Evolutionary conservation across 2,888 invertebrate genomes (phyloP).

Genomic region (Meliscaeva auricollis): DNA sequence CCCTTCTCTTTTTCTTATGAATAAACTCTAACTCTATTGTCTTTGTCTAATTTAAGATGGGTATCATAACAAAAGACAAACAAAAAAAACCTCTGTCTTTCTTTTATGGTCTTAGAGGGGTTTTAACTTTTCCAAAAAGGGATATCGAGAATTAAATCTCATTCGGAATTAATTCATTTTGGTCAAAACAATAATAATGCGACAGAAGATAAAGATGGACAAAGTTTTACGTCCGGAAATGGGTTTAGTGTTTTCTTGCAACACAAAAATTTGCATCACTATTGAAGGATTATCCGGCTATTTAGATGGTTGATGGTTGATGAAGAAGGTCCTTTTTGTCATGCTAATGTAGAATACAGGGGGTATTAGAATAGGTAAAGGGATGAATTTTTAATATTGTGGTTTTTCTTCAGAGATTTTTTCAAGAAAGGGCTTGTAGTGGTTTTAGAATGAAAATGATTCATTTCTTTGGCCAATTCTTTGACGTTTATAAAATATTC

Average conservation of each 20-base stretch:
- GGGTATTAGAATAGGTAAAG: not conserved
- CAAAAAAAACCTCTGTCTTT: not conserved
- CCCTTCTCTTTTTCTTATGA: conserved; percentile 12
- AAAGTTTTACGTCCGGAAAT: conserved; percentile 20
- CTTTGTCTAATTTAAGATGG: conserved; percentile 38
- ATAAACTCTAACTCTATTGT: conserved; percentile 30
- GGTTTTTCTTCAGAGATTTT: not conserved
- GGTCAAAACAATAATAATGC: conserved; percentile 18
- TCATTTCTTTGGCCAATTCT: too few species aligned
- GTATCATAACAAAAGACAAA: not conserved
- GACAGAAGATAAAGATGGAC: conserved; percentile 3
- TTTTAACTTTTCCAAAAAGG: not conserved
- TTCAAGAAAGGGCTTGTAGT: not conserved
- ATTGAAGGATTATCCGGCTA: conserved; percentile 26
- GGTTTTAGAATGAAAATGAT: too few species aligned
- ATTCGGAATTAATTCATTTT: conserved; percentile 48
- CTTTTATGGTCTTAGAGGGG: not conserved
- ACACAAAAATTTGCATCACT: conserved; percentile 35
- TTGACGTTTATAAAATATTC: too few species aligned
- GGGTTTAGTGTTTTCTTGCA: conserved; percentile 22
- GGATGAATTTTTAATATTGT: not conserved
- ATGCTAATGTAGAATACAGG: not conserved
- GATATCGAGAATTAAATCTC: conserved; percentile 18
- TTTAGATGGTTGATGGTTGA: conserved; percentile 12
- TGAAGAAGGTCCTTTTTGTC: not conserved